phyloP scores from a whole-genome alignment of 2,888 invertebrate species.

The Acanthosoma haemorrhoidale region DNA sequence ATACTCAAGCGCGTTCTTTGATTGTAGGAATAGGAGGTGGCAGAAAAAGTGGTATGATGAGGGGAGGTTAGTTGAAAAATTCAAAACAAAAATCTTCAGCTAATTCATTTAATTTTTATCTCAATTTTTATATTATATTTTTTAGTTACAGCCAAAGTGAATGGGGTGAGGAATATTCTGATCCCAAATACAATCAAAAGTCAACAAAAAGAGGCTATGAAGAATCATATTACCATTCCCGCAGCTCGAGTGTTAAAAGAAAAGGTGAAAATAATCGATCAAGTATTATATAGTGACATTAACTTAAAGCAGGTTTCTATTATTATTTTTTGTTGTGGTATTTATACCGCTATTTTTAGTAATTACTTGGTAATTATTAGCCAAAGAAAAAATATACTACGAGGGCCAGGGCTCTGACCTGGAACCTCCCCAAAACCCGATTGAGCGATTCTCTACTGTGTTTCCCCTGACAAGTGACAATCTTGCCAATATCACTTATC shows the following conservation, averaged over 20 bases:
- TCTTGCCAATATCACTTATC: no score
- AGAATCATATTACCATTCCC: constrained; percentile 34
- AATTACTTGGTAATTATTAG: no score
- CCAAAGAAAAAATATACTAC: no score
- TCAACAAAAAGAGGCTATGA: constrained; percentile 33
- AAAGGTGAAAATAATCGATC: constrained; percentile 30
- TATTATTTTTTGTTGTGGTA: no score
- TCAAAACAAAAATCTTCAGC: no score
- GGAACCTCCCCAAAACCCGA: no score
- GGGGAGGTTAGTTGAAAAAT: constrained; percentile 52
- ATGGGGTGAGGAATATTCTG: constrained; percentile 51
- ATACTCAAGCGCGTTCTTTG: neutral
- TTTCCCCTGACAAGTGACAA: no score
- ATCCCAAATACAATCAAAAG: constrained; percentile 32
- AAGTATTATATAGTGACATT: neutral
- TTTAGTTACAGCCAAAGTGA: constrained; percentile 52
- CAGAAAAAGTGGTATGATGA: constrained; percentile 54
- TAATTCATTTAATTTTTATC: no score
- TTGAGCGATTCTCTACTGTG: no score
- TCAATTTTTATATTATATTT: constrained; percentile 13
- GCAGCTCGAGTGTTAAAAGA: constrained; percentile 35
- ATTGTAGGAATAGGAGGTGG: constrained; percentile 49
- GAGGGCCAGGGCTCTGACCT: no score
- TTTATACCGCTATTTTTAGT: no score
- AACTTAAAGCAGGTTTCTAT: neutral